phyloP scores from a whole-genome alignment of 2,888 invertebrate genomes.

The Hyposoter dolosus region DNA sequence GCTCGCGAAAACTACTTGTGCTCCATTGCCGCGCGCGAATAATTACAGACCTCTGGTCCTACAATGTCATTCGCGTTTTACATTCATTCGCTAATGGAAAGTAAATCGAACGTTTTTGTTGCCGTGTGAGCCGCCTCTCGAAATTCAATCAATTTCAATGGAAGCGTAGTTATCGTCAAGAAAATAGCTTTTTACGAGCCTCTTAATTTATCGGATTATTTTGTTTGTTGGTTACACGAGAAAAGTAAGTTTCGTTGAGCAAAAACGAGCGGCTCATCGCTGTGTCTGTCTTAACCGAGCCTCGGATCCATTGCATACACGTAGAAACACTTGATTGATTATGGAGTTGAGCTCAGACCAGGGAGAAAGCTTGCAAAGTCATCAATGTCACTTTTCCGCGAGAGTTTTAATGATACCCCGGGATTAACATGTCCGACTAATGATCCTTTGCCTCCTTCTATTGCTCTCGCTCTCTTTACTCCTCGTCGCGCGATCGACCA shows the following conservation, averaged over 20 bases:
- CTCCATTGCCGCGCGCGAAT: slow-evolving; percentile 12
- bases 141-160: not conserved
- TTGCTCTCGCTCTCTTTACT: slow-evolving; percentile 35
- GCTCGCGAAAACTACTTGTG: slow-evolving; percentile 31
- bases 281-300: slow-evolving; percentile 53
- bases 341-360: slow-evolving; percentile 62
- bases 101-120: slow-evolving; percentile 13
- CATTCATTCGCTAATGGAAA: slow-evolving; percentile 3
- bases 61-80: slow-evolving; percentile 28
- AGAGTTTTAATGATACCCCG: slow-evolving; percentile 74
- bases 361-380: slow-evolving; percentile 64
- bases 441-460: slow-evolving; percentile 69
- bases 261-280: slow-evolving; percentile 69
- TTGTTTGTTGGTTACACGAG: slow-evolving; percentile 71
- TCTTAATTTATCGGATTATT: slow-evolving; percentile 72
- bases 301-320: slow-evolving; percentile 12
- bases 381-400: slow-evolving; percentile 67
- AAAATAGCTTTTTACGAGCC: slow-evolving; percentile 4
- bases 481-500: slow-evolving; percentile 25
- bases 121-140: not conserved
- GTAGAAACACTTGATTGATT: slow-evolving; percentile 76
- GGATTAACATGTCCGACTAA: slow-evolving; percentile 78
- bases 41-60: slow-evolving; percentile 7
- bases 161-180: slow-evolving; percentile 12
- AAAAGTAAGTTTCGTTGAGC: slow-evolving; percentile 63